Evolutionary conservation across 2,888 invertebrate genomes (phyloP).

Genomic region (Exephanes ischioxanthus): DNA sequence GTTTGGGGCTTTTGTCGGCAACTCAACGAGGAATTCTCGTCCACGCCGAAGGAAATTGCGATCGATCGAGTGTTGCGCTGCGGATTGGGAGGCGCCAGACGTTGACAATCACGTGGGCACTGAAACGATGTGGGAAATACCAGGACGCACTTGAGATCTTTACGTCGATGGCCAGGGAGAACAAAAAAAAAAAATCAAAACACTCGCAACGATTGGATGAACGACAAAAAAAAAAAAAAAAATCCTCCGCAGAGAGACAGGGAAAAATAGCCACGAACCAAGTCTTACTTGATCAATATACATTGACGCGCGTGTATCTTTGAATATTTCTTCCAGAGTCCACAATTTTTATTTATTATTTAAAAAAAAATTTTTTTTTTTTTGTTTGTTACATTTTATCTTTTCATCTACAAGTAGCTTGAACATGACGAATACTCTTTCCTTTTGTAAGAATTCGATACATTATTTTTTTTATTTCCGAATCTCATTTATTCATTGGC

Average conservation of each 20-base stretch:
- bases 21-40: neutral
- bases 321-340: constrained; percentile 40
- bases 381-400: neutral
- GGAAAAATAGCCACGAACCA: constrained; percentile 72
- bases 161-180: constrained; percentile 22
- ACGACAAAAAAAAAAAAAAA: constrained; percentile 11
- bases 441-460: constrained; percentile 17
- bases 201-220: constrained; percentile 38
- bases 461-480: constrained; percentile 41
- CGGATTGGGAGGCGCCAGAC: constrained; percentile 1
- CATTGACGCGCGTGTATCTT: constrained; percentile 73
- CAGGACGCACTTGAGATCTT: constrained; percentile 40
- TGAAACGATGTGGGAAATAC: constrained; percentile 49
- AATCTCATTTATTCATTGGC: constrained; percentile 60
- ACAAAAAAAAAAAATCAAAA: constrained; percentile 11
- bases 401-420: neutral
- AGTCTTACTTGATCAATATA: constrained; percentile 85
- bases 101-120: constrained; percentile 46
- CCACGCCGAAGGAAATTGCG: constrained; percentile 19
- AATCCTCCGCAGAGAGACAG: constrained; percentile 28
- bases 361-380: neutral
- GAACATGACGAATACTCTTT: constrained; percentile 10
- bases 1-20: neutral
- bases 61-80: constrained; percentile 9
- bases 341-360: neutral